These are phyloP conservation scores for Cyprinus carpio DNA, from an alignment of 2,113 vertebrate genomes.

Conservation along the genomic window DNA sequence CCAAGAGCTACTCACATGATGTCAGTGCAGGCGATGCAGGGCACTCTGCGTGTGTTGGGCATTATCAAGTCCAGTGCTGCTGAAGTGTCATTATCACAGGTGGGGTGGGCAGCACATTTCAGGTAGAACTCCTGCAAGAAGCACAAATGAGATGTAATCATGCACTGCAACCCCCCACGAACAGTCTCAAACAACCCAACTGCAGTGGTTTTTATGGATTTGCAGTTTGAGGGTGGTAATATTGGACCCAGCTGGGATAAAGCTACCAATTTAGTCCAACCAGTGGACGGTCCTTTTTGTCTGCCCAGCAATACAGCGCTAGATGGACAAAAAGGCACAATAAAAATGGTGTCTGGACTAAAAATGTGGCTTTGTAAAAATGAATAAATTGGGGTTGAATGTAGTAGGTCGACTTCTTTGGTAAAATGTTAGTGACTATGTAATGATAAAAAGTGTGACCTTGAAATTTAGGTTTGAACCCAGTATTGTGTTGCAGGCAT, in stretches of 20 bases:
- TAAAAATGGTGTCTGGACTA: not conserved
- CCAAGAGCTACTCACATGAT: slow-evolving; percentile 71
- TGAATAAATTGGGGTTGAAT: not conserved
- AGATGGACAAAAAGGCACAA: not conserved
- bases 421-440: not conserved
- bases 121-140: slow-evolving; percentile 84
- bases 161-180: not conserved
- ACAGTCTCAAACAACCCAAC: not conserved
- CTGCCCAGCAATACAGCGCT: not conserved
- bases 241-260: not conserved
- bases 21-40: slow-evolving; percentile 83
- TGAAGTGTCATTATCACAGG: slow-evolving; percentile 80
- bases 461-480: not conserved
- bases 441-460: not conserved
- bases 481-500: not conserved
- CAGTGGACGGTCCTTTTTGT: not conserved
- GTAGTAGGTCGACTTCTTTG: not conserved
- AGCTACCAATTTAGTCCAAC: slow-evolving; percentile 2
- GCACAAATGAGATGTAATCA: slow-evolving; percentile 20
- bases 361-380: slow-evolving; percentile 6
- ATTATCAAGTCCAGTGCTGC: slow-evolving; percentile 82
- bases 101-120: slow-evolving; percentile 85
- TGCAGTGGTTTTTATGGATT: not conserved
- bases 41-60: slow-evolving; percentile 75
- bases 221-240: not conserved